phyloP scores from a whole-genome alignment of 2,113 vertebrate genomes.

The Raphicerus campestris region DNA sequence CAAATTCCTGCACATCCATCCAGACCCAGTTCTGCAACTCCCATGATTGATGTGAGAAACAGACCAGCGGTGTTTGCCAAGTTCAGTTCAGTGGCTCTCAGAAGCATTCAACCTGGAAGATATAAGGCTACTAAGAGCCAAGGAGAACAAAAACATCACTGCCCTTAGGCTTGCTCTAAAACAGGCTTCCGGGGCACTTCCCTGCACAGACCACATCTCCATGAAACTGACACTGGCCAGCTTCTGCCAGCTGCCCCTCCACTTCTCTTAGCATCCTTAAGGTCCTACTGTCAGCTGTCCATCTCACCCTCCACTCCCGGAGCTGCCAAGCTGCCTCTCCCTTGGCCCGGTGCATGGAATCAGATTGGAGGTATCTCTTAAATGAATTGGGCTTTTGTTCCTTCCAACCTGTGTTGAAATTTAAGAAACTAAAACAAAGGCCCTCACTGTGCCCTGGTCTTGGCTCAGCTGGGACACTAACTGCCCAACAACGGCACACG shows the following conservation, averaged over 20 bases:
- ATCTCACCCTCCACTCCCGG: background rate
- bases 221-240: background rate
- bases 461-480: conserved; percentile 55
- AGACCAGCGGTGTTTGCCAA: background rate
- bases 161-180: background rate
- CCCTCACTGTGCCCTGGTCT: conserved; percentile 35
- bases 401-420: conserved; percentile 53
- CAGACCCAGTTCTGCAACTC: background rate
- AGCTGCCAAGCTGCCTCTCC: background rate
- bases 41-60: background rate
- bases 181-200: background rate
- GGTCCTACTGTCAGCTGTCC: background rate
- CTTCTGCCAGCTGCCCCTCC: background rate
- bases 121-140: background rate
- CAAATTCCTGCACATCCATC: background rate
- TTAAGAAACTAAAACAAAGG: conserved; percentile 64
- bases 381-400: conserved; percentile 56
- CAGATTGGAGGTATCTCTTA: background rate
- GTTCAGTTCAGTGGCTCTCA: background rate
- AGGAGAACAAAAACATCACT: background rate
- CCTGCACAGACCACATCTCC: background rate
- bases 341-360: background rate
- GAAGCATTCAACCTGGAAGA: background rate
- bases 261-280: background rate
- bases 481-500: background rate